phyloP scores from a whole-genome alignment of 2,113 vertebrate species.

The Rousettus leschenaultii region DNA sequence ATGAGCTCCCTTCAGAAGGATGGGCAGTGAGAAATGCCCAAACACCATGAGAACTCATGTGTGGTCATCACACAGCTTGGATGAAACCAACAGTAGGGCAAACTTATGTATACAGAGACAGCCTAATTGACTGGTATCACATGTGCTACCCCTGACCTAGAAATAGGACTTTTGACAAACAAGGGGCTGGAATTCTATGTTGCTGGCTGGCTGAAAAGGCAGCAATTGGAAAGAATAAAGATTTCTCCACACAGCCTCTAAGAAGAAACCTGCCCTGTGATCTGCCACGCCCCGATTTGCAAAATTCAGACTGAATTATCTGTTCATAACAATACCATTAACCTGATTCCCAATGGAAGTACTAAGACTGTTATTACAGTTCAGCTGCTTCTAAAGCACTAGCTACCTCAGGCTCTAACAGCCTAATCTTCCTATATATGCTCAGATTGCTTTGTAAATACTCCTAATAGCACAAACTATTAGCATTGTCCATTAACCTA shows the following conservation, averaged over 20 bases:
- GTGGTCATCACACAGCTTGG: not conserved
- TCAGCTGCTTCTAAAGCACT: not conserved
- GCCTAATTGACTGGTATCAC: not conserved
- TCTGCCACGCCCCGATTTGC: not conserved
- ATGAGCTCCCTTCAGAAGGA: not conserved
- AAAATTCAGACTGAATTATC: not conserved
- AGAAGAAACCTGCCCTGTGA: not conserved
- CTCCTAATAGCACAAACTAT: not conserved
- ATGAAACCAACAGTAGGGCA: not conserved
- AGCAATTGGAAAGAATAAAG: not conserved
- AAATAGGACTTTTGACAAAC: not conserved
- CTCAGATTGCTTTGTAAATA: slow-evolving; percentile 16
- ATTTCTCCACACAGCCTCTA: not conserved
- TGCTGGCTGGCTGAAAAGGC: not conserved
- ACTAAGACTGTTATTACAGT: not conserved
- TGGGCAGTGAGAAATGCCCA: not conserved
- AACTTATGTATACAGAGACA: not conserved
- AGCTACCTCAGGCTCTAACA: not conserved
- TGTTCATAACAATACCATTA: not conserved
- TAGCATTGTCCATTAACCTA: slow-evolving; percentile 14
- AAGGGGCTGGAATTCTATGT: not conserved
- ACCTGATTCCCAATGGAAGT: not conserved
- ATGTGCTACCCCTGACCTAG: not conserved
- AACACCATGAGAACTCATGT: not conserved
- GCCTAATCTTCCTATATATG: not conserved